Evolutionary conservation across 37 sponge, comb jelly and placozoan genomes (phyloP).

Genomic region (Petrosia ficiformis): DNA sequence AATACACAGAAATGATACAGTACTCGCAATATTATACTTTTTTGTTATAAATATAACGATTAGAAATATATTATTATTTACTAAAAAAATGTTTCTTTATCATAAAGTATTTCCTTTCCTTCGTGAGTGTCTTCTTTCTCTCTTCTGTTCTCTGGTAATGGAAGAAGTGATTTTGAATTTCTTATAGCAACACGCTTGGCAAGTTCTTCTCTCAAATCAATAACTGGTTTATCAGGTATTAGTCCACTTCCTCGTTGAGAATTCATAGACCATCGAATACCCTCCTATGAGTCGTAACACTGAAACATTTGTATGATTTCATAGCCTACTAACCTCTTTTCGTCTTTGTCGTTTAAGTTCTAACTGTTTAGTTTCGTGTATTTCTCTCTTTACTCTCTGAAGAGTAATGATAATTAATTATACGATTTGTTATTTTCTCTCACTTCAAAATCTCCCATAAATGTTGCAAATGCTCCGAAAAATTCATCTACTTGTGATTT

Average conservation of each 20-base stretch:
- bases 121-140: not conserved
- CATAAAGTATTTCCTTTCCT: not conserved
- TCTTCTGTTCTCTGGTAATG: not conserved
- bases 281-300: too few relatives aligned
- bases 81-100: not conserved
- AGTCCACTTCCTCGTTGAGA: not conserved
- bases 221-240: too few relatives aligned
- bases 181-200: not conserved
- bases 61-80: not conserved
- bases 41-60: not conserved
- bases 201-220: not conserved
- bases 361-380: not conserved
- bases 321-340: not conserved
- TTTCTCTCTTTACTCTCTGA: not conserved
- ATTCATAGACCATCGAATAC: not conserved
- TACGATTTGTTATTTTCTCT: not conserved
- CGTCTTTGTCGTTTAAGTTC: not conserved
- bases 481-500: slow-evolving; percentile 77
- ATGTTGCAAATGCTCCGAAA: slow-evolving; percentile 68
- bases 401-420: not conserved
- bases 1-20: too few relatives aligned
- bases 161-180: not conserved
- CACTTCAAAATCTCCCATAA: slow-evolving; percentile 70
- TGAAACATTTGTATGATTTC: not conserved
- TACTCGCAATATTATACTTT: too few relatives aligned